Evolutionary conservation across 1,140 invertebrate species (phyloP), one percentile per base, ranked within the genome.

Genomic region (Zaprionus camerounensis): DNA sequence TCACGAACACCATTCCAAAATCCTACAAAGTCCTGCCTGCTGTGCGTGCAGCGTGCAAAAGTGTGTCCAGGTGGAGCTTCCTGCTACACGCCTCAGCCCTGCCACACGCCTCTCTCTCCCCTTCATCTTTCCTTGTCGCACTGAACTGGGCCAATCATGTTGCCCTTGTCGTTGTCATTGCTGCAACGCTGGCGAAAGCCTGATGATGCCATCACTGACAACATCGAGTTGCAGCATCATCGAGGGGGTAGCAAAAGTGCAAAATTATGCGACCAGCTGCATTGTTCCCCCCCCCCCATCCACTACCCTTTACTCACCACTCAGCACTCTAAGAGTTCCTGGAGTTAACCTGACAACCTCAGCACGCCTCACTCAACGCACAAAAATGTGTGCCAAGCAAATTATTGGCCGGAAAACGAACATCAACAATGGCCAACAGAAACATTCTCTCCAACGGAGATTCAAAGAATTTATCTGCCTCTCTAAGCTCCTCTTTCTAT

Each of bases 21-120:
- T 86, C 82, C 83, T 76, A 87, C 71, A 77, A 87, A 87, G 80
- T 82, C 80, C 76, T 59, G 20, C 83, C 80, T 80, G 82, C 80
- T 68, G 83, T 86, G 82, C 80, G 76, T 87, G 82, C 69, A 67
- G 62, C 22, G 46, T 51, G 20, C 46, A 51, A 11, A 51, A 77
- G 78, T 62, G 76, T 77, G 72, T 81, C 71, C 76, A 82, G 80
- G 71, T 76, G 80, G 20, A 80, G 13, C 22, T 17, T 41, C 59
- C 28, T 24, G 15, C 51, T 41, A 11, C 62, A 53, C 28, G 5
- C 59, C 31, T 28, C 11, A 3, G 4, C 13, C 11, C 38, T 76
- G 24, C 59, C 6, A 4, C 11, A 4, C 11, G 11, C 20, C 3
- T 3, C 46, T 0, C 12, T 17, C 46, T 3, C 1, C 20, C 2